Base-by-base conservation (phyloP, 30 jellyfish, hydroid and myxozoan species). In the Aurelia sp. region DNA sequence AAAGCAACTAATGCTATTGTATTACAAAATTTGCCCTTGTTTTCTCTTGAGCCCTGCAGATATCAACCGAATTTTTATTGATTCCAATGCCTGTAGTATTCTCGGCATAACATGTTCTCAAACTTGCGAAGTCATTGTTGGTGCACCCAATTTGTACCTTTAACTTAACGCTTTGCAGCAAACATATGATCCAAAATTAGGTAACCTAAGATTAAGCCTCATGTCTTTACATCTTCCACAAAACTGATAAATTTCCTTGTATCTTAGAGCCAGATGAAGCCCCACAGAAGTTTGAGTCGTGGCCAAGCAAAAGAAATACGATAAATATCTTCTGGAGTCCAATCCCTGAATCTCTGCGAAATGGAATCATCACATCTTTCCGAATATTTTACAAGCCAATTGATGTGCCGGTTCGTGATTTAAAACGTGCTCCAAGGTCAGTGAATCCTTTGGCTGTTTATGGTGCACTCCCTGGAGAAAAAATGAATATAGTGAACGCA, bases 381-480 rank as follows among this genome's bases (percentile, higher is more conserved):
- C 61, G 93, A 72, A 73, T 84, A 21, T 84, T 84, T 62, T 84
- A 84, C 82, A 84, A 84, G 81, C 86, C 74, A 17, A 62, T 84
- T 13, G 86, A 72, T 27, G 93, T 66, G 6, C 93, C 93, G 0
- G 61, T 84, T 48, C 81, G 82, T 20, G 58, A 84, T 18, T 62
- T 51, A 4, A 72, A 62, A 5, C 62, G 93, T 51, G 66, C 67
- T 20, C 87, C 87, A 47, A 84, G 93, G 47, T 84, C 93, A 2
- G 81, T 84, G 58, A 63, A 61, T 41, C 75, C 50, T 3, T 62
- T 44, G 72, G 80, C 79, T 31, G 73, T n/a, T 4, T 82, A 55
- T 21, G 93, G 93, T 15, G 93, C 93, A 6, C 77, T 58, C 17
- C 93, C 93, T 6, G 87, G 93, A 0, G 93, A 84, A 74, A 62